Conservation (phyloP, 2,113 vertebrate genomes). For the Osmerus eperlanus region DNA sequence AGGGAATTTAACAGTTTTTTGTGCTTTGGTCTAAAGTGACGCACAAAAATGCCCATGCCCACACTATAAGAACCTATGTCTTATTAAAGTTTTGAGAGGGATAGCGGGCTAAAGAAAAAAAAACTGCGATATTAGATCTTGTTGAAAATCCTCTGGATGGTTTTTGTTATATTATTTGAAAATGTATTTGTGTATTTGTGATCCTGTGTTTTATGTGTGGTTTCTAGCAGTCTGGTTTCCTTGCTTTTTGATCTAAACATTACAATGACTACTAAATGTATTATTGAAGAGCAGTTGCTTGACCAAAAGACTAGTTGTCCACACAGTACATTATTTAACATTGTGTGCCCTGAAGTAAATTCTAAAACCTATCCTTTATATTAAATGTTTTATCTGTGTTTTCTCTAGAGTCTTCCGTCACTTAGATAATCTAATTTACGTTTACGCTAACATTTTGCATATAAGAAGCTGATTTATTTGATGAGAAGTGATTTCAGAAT, state of each 20-base stretch:
- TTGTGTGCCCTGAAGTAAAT: no score
- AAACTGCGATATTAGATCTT: not conserved
- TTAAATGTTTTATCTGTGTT: not conserved
- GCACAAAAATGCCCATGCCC: not conserved
- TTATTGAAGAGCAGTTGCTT: not conserved
- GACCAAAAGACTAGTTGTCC: not conserved
- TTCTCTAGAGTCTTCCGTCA: not conserved
- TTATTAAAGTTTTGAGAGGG: conserved; percentile 6
- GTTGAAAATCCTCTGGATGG: not conserved
- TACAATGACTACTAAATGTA: not conserved
- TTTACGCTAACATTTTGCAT: not conserved
- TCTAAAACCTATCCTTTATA: no score
- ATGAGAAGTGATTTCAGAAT: no score
- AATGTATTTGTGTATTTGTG: not conserved
- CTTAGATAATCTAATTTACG: no score
- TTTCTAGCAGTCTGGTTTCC: not conserved
- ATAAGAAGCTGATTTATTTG: not conserved
- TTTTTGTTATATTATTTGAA: no score
- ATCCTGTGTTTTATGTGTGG: conserved; percentile 11
- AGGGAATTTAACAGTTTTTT: not conserved
- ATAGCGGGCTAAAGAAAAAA: not conserved
- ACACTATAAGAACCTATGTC: not conserved
- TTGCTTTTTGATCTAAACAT: no score
- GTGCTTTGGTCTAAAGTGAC: not conserved
- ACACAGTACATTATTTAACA: no score